Percentiles rank a stretch among this genome's conserved stretches.
Evolutionary conservation across 2,113 vertebrate species (phyloP).

Genomic region (Gobiocypris rarus): DNA sequence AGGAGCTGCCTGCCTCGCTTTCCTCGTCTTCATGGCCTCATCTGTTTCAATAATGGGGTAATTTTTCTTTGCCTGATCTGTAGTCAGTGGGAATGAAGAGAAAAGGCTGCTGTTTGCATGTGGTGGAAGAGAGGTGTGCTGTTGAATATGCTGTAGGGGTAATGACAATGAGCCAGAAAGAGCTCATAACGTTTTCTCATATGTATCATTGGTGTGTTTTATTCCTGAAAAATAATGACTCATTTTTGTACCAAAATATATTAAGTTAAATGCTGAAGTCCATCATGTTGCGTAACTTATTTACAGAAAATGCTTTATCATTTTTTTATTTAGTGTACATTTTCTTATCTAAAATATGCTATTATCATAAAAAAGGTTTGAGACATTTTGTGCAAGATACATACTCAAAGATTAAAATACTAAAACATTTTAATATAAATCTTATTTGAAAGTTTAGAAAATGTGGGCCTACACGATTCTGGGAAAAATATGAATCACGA

Average conservation of each 20-base stretch:
- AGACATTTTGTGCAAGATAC: not conserved
- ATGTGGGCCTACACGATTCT: too few species aligned
- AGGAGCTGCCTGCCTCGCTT: conserved; percentile 22
- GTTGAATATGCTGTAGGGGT: not conserved
- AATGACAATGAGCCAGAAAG: not conserved
- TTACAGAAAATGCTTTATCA: not conserved
- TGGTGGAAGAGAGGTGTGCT: not conserved
- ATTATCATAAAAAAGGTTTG: not conserved
- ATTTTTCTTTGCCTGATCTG: not conserved
- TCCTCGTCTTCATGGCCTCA: conserved; percentile 23
- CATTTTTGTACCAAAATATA: too few species aligned
- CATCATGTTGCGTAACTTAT: not conserved
- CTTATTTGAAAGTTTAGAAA: too few species aligned
- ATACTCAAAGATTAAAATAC: not conserved
- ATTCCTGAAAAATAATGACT: too few species aligned
- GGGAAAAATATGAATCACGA: too few species aligned
- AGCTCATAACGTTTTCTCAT: not conserved
- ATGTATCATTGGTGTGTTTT: not conserved
- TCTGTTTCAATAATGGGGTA: conserved; percentile 42
- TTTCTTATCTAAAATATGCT: not conserved
- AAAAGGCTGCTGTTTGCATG: conserved; percentile 24
- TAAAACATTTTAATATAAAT: too few species aligned
- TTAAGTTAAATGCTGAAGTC: too few species aligned
- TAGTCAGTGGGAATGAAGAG: conserved; percentile 40
- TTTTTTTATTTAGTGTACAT: not conserved